A percentile compares a stretch with the other conserved stretches of the same genome.
These are phyloP conservation scores for Danio rerio DNA, from an alignment of 2,113 vertebrate species.

Conservation along the genomic window GRCz12tu NC_133189.1:46581001-46581500, in stretches of 20 bases:
- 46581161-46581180: too few species aligned
- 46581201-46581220: neutral
- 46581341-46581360: neutral
- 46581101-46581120: too few species aligned
- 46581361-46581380: neutral
- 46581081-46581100: too few species aligned
- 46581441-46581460: constrained; percentile 45
- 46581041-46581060: too few species aligned
- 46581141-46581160: too few species aligned
- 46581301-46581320: neutral
- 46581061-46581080: too few species aligned
- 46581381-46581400: neutral
- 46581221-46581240: neutral
- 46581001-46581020: too few species aligned
- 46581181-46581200: neutral
- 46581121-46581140: too few species aligned
- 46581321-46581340: too few species aligned
- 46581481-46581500: constrained; percentile 45
- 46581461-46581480: constrained; percentile 55
- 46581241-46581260: neutral
- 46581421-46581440: constrained; percentile 49
- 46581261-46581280: neutral
- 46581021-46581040: too few species aligned
- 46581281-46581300: neutral
- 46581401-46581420: constrained; percentile 23